Evolutionary conservation across 2,888 invertebrate species (phyloP).

Genomic region (Operophtera brumata): DNA sequence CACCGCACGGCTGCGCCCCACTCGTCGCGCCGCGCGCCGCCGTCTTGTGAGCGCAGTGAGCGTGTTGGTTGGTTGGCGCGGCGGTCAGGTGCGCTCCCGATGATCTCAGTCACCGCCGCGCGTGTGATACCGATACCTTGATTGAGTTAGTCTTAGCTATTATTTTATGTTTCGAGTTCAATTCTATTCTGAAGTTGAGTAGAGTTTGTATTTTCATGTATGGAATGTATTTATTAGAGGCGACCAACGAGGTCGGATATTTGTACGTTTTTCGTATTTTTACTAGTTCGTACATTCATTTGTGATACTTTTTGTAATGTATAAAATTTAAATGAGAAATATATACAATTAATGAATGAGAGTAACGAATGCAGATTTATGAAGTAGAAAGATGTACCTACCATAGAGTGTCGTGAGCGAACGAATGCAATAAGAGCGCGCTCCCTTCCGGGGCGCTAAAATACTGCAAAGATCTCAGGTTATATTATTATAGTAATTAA

Average conservation of each 20-base stretch:
- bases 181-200: conserved; percentile 78
- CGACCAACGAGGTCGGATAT: conserved; percentile 62
- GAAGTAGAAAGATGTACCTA: conserved; percentile 56
- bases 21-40: conserved; percentile 62
- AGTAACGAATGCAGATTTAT: conserved; percentile 66
- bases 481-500: conserved; percentile 78
- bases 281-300: conserved; percentile 81
- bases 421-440: conserved; percentile 55
- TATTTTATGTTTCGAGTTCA: conserved; percentile 77
- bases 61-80: conserved; percentile 45
- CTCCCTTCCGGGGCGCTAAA: conserved; percentile 39
- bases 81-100: conserved; percentile 60
- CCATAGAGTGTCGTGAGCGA: conserved; percentile 50
- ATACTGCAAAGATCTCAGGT: conserved; percentile 78
- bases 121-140: conserved; percentile 73
- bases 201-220: conserved; percentile 73
- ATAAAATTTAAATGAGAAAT: conserved; percentile 74
- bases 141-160: conserved; percentile 75
- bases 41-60: conserved; percentile 57
- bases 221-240: conserved; percentile 77
- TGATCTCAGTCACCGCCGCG: conserved; percentile 76
- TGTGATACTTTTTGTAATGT: conserved; percentile 82
- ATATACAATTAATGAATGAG: conserved; percentile 75
- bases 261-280: conserved; percentile 76
- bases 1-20: conserved; percentile 60